These are phyloP conservation scores for Oceanodroma tethys DNA, from an alignment of 2,113 vertebrate genomes.

Conservation along the genomic window DNA sequence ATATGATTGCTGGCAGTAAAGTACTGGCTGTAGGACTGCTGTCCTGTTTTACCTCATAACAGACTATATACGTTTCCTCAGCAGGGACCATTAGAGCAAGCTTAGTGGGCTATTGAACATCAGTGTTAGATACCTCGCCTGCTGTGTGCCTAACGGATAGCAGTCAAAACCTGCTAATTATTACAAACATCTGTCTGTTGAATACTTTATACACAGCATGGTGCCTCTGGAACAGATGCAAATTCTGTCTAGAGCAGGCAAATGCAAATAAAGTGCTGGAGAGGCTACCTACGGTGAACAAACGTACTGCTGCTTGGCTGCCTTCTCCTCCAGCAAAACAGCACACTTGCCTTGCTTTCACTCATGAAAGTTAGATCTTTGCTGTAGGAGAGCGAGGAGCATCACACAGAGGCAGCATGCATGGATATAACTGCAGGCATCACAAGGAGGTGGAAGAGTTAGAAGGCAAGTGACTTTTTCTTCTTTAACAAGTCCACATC, in stretches of 20 bases:
- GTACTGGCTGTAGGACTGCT: not conserved
- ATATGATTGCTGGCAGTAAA: not conserved
- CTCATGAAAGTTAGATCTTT: not conserved
- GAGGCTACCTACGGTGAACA: not conserved
- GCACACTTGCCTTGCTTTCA: not conserved
- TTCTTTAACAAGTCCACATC: not conserved
- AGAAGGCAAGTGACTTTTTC: not conserved
- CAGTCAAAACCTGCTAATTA: not conserved
- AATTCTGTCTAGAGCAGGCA: not conserved
- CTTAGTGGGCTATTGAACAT: not conserved
- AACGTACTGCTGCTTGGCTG: not conserved
- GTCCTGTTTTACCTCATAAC: not conserved
- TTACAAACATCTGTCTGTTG: constrained; percentile 2
- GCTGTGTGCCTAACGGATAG: not conserved
- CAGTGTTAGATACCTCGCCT: not conserved
- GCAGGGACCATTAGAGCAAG: not conserved
- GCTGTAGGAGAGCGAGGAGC: not conserved
- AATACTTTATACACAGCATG: not conserved
- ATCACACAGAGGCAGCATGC: not conserved
- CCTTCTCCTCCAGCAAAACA: not conserved
- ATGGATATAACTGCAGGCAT: not conserved
- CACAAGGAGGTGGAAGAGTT: not conserved
- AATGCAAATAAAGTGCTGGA: not conserved
- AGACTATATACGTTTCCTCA: not conserved
- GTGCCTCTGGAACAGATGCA: not conserved